phyloP scores from a whole-genome alignment of 1,140 invertebrate genomes.

The Pogonomyrmex barbatus region DNA sequence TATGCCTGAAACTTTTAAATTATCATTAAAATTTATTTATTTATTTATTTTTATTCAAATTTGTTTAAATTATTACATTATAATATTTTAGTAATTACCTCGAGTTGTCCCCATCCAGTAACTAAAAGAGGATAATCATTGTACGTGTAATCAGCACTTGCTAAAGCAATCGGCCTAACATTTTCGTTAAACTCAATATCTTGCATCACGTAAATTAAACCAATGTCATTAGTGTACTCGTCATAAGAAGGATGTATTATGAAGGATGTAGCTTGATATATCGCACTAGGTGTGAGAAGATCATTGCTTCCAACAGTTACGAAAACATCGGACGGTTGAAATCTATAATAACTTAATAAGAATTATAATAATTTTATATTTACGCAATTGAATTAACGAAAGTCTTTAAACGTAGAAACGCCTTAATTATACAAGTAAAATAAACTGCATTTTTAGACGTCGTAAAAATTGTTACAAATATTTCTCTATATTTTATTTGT shows the following conservation, averaged over 20 bases:
- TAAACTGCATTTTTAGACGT: background rate
- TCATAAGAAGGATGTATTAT: background rate
- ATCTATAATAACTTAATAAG: background rate
- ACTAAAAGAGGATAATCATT: background rate
- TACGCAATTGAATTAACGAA: background rate
- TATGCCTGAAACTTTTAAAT: background rate
- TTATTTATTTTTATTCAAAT: background rate
- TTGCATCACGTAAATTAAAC: background rate
- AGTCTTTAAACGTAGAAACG: background rate
- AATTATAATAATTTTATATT: background rate
- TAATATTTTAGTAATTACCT: background rate
- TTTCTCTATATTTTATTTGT: background rate
- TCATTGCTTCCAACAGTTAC: conserved; percentile 11
- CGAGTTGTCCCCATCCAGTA: conserved; percentile 15
- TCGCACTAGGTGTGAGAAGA: background rate
- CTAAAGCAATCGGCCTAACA: background rate
- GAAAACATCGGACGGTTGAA: background rate
- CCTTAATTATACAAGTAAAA: background rate
- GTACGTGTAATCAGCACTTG: background rate
- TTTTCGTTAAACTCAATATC: background rate
- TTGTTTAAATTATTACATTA: background rate
- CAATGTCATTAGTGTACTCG: background rate
- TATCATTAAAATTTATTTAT: too few relatives aligned
- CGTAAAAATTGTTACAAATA: too few relatives aligned
- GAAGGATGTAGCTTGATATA: background rate